phyloP scores from a whole-genome alignment of 2,113 vertebrate genomes.

The Mixornis gularis region DNA sequence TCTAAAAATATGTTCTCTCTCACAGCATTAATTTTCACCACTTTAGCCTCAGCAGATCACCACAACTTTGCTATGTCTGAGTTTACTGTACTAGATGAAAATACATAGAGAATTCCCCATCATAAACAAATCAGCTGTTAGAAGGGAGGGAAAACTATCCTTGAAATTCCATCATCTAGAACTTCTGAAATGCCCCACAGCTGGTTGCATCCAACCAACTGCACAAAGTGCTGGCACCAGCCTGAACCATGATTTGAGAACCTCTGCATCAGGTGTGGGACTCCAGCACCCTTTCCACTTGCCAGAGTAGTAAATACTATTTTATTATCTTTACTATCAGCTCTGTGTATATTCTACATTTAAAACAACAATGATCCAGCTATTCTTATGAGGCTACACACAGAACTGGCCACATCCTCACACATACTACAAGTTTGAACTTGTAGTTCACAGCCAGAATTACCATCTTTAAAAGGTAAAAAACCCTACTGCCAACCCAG shows the following conservation, averaged over 20 bases:
- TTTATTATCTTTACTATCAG: neutral
- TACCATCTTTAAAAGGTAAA: neutral
- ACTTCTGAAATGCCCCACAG: neutral
- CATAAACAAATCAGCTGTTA: neutral
- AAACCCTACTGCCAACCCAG: neutral
- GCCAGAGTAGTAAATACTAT: neutral
- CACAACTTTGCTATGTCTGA: neutral
- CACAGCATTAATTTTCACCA: neutral
- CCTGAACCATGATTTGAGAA: neutral
- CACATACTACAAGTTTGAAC: neutral
- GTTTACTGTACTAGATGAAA: neutral
- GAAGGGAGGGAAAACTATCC: neutral
- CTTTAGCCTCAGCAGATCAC: neutral
- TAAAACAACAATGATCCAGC: neutral
- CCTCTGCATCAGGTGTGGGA: neutral
- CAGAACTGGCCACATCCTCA: neutral
- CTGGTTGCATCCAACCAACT: neutral
- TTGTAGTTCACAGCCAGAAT: accelerated
- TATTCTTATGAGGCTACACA: neutral
- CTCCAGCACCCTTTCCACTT: neutral
- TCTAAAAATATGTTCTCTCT: neutral
- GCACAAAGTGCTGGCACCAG: neutral
- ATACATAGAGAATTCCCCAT: neutral
- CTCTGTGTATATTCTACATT: neutral
- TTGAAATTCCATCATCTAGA: neutral